Conservation (phyloP, 2,797 vertebrate genomes). For the Eulemur mongoz region DNA sequence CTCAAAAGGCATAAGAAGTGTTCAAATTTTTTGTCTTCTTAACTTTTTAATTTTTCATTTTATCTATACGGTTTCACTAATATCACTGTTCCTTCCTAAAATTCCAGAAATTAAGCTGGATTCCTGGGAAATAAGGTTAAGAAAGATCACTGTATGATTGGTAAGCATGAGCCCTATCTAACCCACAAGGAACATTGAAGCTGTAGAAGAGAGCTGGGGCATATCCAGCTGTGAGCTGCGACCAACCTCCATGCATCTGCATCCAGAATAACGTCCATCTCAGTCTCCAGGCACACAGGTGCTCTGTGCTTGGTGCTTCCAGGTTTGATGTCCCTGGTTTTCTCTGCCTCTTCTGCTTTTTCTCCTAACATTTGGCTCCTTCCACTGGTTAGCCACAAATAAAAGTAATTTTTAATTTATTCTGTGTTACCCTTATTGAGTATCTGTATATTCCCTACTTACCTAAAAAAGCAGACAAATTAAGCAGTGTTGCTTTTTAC, state of each 20-base stretch:
- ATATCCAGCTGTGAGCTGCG: neutral
- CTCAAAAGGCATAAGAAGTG: neutral
- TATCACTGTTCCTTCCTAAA: neutral
- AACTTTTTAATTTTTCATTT: slow-evolving; percentile 6
- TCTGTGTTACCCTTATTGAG: neutral
- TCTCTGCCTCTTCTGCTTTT: neutral
- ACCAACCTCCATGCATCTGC: neutral
- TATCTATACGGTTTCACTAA: neutral
- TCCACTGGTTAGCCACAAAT: neutral
- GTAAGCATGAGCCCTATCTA: neutral
- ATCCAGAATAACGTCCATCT: neutral
- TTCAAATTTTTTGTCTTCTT: neutral
- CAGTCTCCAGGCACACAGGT: neutral
- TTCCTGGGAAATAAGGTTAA: slow-evolving; percentile 39
- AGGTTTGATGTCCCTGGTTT: neutral
- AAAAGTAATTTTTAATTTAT: slow-evolving; percentile 30
- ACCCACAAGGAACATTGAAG: neutral
- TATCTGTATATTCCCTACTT: neutral
- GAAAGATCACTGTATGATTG: neutral
- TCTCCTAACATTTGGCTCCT: neutral
- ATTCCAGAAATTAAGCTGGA: neutral
- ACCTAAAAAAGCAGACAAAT: neutral
- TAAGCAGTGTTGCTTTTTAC: neutral
- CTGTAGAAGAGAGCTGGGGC: neutral
- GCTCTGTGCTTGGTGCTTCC: neutral